These are phyloP conservation scores for Epizoanthus rinbou DNA, from an alignment of 92 coral and sea anemone species.

Conservation along the genomic window DNA sequence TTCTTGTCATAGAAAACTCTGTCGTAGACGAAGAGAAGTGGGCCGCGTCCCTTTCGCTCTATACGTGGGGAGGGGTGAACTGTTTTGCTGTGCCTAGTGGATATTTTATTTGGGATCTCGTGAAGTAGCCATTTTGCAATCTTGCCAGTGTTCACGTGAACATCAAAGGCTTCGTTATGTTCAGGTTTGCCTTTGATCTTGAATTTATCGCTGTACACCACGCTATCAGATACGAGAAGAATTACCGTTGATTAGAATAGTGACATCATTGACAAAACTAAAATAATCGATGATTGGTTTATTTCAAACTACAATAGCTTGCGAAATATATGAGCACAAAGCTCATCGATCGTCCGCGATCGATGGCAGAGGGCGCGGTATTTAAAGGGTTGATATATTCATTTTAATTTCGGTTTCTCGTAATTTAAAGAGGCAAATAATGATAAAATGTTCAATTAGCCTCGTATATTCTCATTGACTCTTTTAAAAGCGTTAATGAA, in stretches of 20 bases:
- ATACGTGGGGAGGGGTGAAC: background rate
- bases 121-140: background rate
- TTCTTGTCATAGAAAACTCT: conserved; percentile 8
- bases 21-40: conserved; percentile 5
- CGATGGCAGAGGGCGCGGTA: conserved; percentile 5
- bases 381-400: conserved; percentile 9
- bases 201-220: conserved; percentile 26
- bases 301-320: background rate
- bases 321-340: background rate
- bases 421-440: too few species aligned
- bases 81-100: background rate
- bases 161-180: background rate
- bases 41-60: conserved; percentile 22
- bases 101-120: background rate
- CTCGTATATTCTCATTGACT: too few species aligned
- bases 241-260: too few species aligned
- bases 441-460: too few species aligned
- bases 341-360: background rate
- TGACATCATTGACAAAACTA: background rate
- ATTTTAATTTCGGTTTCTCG: too few species aligned
- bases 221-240: background rate
- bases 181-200: conserved; percentile 29
- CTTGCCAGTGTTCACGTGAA: background rate
- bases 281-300: background rate
- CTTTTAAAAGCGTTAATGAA: too few species aligned